These are phyloP conservation scores for Patiria miniata DNA, from an alignment of 35 echinoderm and acorn worm genomes.

Conservation along the genomic window DNA sequence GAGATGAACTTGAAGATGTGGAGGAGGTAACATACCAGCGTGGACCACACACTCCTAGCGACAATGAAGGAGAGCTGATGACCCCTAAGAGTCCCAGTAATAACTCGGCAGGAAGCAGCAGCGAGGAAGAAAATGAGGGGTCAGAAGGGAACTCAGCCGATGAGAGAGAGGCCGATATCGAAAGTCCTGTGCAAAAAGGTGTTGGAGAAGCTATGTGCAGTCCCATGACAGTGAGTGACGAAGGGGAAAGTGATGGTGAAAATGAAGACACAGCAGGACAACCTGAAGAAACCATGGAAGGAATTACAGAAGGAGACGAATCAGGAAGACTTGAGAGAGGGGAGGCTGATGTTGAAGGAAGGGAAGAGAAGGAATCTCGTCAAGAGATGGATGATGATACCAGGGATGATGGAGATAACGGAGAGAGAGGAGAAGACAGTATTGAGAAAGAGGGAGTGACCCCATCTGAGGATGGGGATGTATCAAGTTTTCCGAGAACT, in stretches of 20 bases:
- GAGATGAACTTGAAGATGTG: background rate
- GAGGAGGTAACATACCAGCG: background rate
- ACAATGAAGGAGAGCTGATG: background rate
- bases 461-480: background rate
- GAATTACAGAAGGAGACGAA: background rate
- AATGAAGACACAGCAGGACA: background rate
- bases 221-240: background rate
- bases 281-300: constrained; percentile 16
- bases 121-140: constrained; percentile 16
- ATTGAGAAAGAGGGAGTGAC: background rate
- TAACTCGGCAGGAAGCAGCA: constrained; percentile 18
- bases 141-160: constrained; percentile 5
- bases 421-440: background rate
- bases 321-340: background rate
- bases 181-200: too few species aligned
- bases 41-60: constrained; percentile 28
- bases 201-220: too few species aligned
- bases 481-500: background rate
- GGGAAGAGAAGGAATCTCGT: background rate
- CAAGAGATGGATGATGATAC: background rate
- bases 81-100: constrained; percentile 39
- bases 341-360: too few species aligned
- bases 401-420: background rate
- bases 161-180: background rate
- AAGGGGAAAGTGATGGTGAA: constrained; percentile 25